Conservation (phyloP, 2,113 vertebrate genomes). For the Halcyon senegalensis region DNA sequence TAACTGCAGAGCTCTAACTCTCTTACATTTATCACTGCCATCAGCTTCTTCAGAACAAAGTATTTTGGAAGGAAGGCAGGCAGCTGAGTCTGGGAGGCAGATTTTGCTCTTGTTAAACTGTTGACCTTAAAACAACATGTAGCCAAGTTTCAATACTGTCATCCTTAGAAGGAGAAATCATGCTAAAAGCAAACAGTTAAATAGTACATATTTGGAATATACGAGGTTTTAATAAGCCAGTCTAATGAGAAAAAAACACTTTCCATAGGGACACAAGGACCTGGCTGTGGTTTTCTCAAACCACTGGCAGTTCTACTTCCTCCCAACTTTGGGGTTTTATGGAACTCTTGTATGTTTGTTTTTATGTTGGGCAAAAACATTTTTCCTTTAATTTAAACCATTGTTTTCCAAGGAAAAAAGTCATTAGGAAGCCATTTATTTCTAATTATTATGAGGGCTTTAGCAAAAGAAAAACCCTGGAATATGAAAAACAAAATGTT, state of each 20-base stretch:
- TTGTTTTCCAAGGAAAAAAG: conserved; percentile 34
- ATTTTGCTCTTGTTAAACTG: conserved; percentile 25
- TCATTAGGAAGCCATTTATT: conserved; percentile 29
- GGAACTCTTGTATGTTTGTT: conserved; percentile 32
- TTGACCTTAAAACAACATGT: conserved; percentile 17
- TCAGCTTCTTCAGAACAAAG: conserved; percentile 52
- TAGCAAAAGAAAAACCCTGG: background rate
- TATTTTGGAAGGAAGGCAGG: background rate
- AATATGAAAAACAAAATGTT: conserved; percentile 13
- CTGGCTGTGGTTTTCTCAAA: conserved; percentile 4
- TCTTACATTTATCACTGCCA: conserved; percentile 62
- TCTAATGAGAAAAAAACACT: conserved; percentile 5
- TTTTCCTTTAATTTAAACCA: conserved; percentile 55
- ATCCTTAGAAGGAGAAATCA: conserved; percentile 17
- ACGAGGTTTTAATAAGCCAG: background rate
- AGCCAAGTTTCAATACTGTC: conserved; percentile 11
- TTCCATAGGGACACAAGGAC: conserved; percentile 4
- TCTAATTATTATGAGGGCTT: background rate
- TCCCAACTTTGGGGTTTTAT: background rate
- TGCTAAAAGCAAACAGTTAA: background rate
- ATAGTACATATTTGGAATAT: background rate
- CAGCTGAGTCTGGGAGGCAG: conserved; percentile 21
- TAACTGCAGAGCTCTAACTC: conserved; percentile 32
- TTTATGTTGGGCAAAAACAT: conserved; percentile 8
- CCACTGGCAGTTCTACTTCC: conserved; percentile 26